A percentile compares a stretch with the other conserved stretches of the same genome.
These are phyloP conservation scores for Camponotus pennsylvanicus DNA, from an alignment of 1,140 invertebrate species.

Conservation along the genomic window DNA sequence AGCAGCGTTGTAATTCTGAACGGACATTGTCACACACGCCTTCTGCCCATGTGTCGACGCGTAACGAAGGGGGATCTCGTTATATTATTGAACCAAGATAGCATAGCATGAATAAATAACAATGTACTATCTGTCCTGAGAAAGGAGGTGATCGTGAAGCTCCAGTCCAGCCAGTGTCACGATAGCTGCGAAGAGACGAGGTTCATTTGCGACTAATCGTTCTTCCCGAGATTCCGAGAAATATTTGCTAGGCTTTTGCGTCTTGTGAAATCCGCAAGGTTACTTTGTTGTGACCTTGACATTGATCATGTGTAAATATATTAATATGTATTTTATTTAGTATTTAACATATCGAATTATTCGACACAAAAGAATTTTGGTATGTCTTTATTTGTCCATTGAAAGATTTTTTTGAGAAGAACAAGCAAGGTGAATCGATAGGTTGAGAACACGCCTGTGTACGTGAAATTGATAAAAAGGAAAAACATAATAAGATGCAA, in stretches of 20 bases:
- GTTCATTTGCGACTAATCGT: background rate
- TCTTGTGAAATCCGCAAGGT: too few relatives aligned
- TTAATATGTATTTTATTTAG: background rate
- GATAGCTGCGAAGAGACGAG: background rate
- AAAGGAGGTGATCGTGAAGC: conserved; percentile 40
- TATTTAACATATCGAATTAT: background rate
- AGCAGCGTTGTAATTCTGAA: conserved; percentile 13
- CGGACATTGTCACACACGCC: background rate
- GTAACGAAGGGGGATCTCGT: background rate
- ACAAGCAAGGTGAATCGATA: background rate
- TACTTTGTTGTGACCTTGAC: background rate
- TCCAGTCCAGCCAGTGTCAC: background rate
- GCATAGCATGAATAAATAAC: conserved; percentile 69
- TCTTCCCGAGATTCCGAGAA: background rate
- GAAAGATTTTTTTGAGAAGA: background rate
- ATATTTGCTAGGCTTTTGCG: background rate
- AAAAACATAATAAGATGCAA: background rate
- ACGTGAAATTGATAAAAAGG: background rate
- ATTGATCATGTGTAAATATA: conserved; percentile 60
- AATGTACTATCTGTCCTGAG: conserved; percentile 38
- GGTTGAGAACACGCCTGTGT: background rate
- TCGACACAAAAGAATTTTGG: background rate
- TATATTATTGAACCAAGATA: conserved; percentile 58
- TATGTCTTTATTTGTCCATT: background rate
- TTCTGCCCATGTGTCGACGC: conserved; percentile 15